Conservation (phyloP, 2,113 vertebrate genomes). For the Pheucticus melanocephalus region DNA sequence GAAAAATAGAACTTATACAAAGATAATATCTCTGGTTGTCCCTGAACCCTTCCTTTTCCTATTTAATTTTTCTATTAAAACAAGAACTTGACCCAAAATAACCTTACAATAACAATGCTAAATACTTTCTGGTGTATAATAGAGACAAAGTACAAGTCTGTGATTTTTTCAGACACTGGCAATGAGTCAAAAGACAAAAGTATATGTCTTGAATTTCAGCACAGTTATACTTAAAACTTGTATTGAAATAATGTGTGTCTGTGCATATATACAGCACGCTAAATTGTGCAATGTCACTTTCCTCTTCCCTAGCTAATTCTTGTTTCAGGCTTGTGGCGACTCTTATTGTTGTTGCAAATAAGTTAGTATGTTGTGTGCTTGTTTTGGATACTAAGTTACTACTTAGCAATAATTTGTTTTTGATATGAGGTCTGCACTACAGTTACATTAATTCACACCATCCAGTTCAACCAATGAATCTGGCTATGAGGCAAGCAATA, state of each 20-base stretch:
- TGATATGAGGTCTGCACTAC: not conserved
- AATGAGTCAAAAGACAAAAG: constrained; percentile 38
- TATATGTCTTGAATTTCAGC: constrained; percentile 44
- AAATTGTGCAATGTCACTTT: not conserved
- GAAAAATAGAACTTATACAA: constrained; percentile 45
- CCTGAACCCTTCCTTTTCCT: constrained; percentile 59
- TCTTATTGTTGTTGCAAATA: not conserved
- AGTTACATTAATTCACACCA: not conserved
- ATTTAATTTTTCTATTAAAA: constrained; percentile 59
- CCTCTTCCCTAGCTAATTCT: not conserved
- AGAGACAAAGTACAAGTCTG: constrained; percentile 54
- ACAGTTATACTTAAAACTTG: constrained; percentile 16
- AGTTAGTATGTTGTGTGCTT: not conserved
- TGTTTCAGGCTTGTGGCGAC: not conserved
- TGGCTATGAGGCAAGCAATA: not conserved
- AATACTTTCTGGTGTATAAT: constrained; percentile 59
- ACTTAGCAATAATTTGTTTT: not conserved
- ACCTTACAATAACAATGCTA: constrained; percentile 64
- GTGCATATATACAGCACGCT: not conserved
- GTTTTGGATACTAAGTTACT: not conserved
- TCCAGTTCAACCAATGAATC: not conserved
- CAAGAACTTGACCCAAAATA: constrained; percentile 64
- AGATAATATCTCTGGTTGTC: constrained; percentile 39
- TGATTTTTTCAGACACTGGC: constrained; percentile 12
- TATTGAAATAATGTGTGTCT: not conserved